Conservation (phyloP, 2,797 vertebrate genomes). For the Borostomias antarcticus region DNA sequence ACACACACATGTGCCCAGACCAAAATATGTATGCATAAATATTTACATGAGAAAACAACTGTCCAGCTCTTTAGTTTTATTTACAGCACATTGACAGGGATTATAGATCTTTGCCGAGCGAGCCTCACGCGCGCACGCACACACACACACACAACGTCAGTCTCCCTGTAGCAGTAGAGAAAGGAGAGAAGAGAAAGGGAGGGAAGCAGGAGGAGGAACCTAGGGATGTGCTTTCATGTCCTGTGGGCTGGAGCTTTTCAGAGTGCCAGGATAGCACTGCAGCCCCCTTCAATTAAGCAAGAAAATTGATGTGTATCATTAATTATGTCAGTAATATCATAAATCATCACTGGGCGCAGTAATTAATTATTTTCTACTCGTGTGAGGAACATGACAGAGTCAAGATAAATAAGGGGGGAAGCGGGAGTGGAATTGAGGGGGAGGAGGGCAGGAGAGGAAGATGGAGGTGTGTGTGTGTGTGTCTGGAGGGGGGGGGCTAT, state of each 20-base stretch:
- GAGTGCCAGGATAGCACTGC: conserved; percentile 69
- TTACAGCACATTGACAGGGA: conserved; percentile 55
- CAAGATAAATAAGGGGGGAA: conserved; percentile 84
- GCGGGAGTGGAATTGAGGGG: conserved; percentile 63
- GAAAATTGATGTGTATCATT: conserved; percentile 97
- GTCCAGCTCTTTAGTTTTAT: conserved; percentile 62
- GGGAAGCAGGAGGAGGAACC: conserved; percentile 27
- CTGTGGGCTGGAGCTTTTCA: conserved; percentile 70
- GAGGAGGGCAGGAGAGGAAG: conserved; percentile 45
- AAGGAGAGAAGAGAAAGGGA: conserved; percentile 31
- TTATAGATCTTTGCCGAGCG: conserved; percentile 53
- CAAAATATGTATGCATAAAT: conserved; percentile 56
- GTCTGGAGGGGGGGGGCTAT: conserved; percentile 64
- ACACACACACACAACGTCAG: neutral
- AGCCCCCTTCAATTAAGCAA: conserved; percentile 89
- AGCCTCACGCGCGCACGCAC: conserved; percentile 40
- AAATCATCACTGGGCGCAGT: conserved; percentile 91
- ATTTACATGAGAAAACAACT: conserved; percentile 66
- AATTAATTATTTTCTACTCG: conserved; percentile 96
- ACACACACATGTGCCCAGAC: conserved; percentile 30
- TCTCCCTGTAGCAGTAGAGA: neutral
- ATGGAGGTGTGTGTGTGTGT: conserved; percentile 58
- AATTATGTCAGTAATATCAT: conserved; percentile 97
- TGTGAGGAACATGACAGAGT: conserved; percentile 89
- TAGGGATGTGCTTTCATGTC: conserved; percentile 58